Conservation (phyloP, 2,797 vertebrate genomes). For the Sphaeramia orbicularis region DNA sequence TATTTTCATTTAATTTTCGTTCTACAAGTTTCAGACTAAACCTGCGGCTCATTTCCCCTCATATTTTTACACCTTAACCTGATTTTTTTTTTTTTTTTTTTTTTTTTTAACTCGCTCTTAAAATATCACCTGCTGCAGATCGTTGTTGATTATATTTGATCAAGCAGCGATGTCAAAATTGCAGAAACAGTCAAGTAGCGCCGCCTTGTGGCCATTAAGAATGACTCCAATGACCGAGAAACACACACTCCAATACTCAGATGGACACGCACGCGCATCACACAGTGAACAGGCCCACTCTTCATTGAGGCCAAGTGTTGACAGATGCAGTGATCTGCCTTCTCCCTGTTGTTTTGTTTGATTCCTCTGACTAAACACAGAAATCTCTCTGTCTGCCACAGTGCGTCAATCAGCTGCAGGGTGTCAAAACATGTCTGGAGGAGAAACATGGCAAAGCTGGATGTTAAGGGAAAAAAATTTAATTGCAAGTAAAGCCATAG, state of each 20-base stretch:
- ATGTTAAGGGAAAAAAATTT: neutral
- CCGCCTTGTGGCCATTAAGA: slow-evolving; percentile 68
- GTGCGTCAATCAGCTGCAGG: slow-evolving; percentile 23
- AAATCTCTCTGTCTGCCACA: slow-evolving; percentile 32
- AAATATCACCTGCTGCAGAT: too few relatives aligned
- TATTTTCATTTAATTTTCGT: too few relatives aligned
- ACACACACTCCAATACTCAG: slow-evolving; percentile 1
- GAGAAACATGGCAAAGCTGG: slow-evolving; percentile 4
- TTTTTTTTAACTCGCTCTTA: too few relatives aligned
- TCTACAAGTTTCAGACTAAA: too few relatives aligned
- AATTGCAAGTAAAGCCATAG: neutral
- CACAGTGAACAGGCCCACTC: slow-evolving; percentile 39
- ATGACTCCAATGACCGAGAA: neutral
- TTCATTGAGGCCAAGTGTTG: slow-evolving; percentile 46
- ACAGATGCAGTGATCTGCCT: slow-evolving; percentile 64
- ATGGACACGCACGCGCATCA: slow-evolving; percentile 6
- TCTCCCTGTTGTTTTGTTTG: slow-evolving; percentile 58
- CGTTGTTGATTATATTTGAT: too few relatives aligned
- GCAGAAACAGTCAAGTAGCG: slow-evolving; percentile 63
- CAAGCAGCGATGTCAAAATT: too few relatives aligned
- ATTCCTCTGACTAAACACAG: slow-evolving; percentile 54
- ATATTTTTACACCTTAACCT: too few relatives aligned
- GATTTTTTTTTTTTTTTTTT: too few relatives aligned
- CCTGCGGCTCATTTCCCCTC: too few relatives aligned
- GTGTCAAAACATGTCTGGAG: slow-evolving; percentile 41